Percentiles rank a stretch among this genome's conserved stretches.
phyloP scores from a whole-genome alignment of 2,113 vertebrate genomes.

The Erythrolamprus reginae region DNA sequence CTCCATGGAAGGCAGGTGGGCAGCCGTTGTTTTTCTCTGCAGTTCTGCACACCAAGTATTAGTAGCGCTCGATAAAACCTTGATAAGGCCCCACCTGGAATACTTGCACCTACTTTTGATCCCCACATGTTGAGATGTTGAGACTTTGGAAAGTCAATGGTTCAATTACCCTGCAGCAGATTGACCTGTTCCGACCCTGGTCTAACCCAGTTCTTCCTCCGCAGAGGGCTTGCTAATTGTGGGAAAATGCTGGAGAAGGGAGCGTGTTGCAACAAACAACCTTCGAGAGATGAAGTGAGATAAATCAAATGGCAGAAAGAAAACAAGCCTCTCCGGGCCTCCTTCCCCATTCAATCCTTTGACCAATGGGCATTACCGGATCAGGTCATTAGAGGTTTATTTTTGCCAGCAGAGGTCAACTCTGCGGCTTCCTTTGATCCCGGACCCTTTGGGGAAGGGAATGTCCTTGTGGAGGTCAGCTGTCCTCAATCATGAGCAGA shows the following conservation, averaged over 20 bases:
- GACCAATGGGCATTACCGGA: background rate
- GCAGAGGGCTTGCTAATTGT: background rate
- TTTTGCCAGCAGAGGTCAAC: background rate
- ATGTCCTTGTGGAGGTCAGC: background rate
- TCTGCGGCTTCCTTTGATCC: background rate
- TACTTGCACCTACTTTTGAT: too few species aligned
- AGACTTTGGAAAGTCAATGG: too few species aligned
- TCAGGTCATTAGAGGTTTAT: background rate
- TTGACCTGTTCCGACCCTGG: background rate
- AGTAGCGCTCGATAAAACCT: too few species aligned
- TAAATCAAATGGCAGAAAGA: background rate
- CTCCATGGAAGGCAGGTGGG: too few species aligned
- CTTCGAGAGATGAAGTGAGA: background rate
- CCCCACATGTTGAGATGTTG: too few species aligned
- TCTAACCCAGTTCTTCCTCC: background rate
- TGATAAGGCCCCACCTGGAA: too few species aligned
- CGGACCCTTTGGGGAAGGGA: background rate
- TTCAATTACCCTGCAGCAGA: background rate
- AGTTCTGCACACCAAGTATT: too few species aligned
- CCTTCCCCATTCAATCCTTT: background rate
- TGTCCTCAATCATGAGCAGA: background rate
- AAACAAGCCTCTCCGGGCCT: background rate
- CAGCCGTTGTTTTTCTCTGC: too few species aligned
- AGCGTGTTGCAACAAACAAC: background rate
- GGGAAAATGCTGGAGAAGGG: background rate